Base-by-base conservation (phyloP, 2,797 vertebrate genomes). In the Hydrolagus colliei region DNA sequence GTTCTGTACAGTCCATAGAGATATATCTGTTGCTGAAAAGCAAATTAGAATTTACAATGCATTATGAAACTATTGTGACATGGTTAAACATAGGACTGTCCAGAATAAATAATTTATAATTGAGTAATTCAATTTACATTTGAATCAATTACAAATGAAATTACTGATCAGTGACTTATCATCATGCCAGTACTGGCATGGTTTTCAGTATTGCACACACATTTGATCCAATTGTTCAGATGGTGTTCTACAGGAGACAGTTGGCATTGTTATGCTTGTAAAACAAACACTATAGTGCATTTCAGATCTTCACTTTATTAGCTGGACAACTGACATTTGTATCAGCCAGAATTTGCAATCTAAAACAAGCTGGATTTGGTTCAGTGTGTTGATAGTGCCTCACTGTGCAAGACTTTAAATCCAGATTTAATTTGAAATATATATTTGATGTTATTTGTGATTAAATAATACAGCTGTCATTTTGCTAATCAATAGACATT, bases 211-310 rank as follows among this genome's bases (percentile, higher is more conserved):
- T 20, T 68, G 13, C 9, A 35, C 32, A 68, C 20, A 16, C 13
- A 84, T 52, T 52, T 41, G 32, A 71, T 84, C 79, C 79, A 84
- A n/a, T 12, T 84, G 65, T 84, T 68, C 79, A 68, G 79, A 84
- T 71, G 32, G 32, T 71, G 32, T 84, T 67, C 41, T 84, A 71
- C 16, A 84, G 79, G 41, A 84, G 41, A 71, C 32, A 84, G 65
- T 71, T 84, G 79, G 79, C 16, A 84, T 35, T 18, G 10, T 71
- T 41, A n/a, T 20, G 65, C 67, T 52, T 11, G 6, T 52, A 84
- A 18, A 84, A 71, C 79, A 84, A 84, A 18, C 10, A n/a, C 63
- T 41, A 14, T 14, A 82, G 79, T 71, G 79, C 52, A 67, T 84
- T 84, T 80, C 41, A 35, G 65, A 84, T 35, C 32, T 71, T 41